Percentiles rank a stretch among this genome's conserved stretches.
Evolutionary conservation across 2,113 vertebrate genomes (phyloP).

Genomic region (Cacatua alba): DNA sequence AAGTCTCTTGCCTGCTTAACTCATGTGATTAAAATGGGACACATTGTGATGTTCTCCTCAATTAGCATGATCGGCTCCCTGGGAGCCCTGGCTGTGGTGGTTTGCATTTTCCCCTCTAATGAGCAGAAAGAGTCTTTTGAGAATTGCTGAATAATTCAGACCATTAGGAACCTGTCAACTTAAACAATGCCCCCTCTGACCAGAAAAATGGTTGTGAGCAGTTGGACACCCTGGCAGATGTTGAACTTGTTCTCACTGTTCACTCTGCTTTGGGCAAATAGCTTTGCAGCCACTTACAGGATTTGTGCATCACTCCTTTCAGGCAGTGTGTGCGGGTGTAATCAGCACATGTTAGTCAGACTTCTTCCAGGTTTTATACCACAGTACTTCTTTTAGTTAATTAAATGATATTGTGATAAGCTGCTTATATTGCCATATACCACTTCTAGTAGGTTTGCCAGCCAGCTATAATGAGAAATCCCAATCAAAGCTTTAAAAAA

Average conservation of each 20-base stretch:
- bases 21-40: conserved; percentile 36
- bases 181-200: conserved; percentile 58
- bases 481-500: not conserved
- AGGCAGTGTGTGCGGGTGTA: not conserved
- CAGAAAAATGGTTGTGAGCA: conserved; percentile 51
- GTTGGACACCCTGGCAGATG: conserved; percentile 64
- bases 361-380: not conserved
- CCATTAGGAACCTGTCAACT: conserved; percentile 70
- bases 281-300: conserved; percentile 18
- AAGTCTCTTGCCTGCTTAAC: conserved; percentile 27
- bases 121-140: conserved; percentile 60
- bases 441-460: not conserved
- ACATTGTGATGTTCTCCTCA: conserved; percentile 51
- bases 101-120: conserved; percentile 31
- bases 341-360: not conserved
- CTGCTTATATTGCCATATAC: not conserved
- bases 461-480: not conserved
- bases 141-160: conserved; percentile 68
- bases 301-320: not conserved
- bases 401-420: conserved; percentile 5
- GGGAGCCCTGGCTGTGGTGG: not conserved
- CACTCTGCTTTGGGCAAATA: conserved; percentile 38
- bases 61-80: conserved; percentile 38
- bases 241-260: conserved; percentile 64
- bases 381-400: not conserved